phyloP scores from a whole-genome alignment of 2,113 vertebrate genomes.

The Agelaius tricolor region DNA sequence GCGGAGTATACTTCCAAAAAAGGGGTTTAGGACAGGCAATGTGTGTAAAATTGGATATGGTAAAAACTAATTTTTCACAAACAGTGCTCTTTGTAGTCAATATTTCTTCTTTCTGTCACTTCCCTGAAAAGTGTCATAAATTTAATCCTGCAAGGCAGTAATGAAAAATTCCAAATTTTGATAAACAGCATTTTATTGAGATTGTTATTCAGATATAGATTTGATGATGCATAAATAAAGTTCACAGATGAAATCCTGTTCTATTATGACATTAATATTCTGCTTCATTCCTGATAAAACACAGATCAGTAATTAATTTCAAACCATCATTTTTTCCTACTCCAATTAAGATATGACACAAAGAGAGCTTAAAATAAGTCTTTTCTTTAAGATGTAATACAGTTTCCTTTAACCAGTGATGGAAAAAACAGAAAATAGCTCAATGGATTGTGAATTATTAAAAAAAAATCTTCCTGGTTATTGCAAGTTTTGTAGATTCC shows the following conservation, averaged over 20 bases:
- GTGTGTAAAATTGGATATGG: background rate
- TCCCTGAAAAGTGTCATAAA: background rate
- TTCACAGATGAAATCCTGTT: background rate
- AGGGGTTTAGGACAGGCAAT: background rate
- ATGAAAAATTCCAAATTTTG: background rate
- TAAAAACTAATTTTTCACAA: background rate
- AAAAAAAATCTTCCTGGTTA: background rate
- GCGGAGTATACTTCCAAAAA: background rate
- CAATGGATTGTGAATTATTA: background rate
- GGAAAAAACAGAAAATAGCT: background rate
- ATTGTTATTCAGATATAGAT: no score
- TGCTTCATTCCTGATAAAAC: background rate
- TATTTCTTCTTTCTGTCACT: background rate
- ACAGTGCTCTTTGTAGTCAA: background rate
- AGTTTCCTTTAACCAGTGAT: background rate
- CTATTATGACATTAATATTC: background rate
- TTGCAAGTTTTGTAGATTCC: background rate
- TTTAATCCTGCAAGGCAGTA: constrained; percentile 1
- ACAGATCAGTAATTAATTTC: background rate
- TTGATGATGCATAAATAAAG: no score
- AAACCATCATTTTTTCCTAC: background rate
- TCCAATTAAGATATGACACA: background rate
- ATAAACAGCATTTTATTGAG: background rate
- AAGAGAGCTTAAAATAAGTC: background rate
- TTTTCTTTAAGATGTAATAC: background rate